phyloP scores from a whole-genome alignment of 2,888 invertebrate species.

The Subacronicta megacephala region DNA sequence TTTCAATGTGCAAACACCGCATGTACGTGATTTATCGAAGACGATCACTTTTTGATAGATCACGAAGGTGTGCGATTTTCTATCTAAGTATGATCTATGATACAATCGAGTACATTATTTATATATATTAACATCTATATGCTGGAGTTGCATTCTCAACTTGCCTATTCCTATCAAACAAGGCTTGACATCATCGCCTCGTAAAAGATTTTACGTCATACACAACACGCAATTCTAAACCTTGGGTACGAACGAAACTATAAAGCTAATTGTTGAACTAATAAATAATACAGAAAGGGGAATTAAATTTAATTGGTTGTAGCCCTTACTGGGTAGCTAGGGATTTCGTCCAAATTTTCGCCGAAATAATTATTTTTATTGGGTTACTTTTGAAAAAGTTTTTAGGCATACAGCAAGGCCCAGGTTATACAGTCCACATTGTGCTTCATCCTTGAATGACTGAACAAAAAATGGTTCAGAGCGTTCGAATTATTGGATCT shows the following conservation, averaged over 20 bases:
- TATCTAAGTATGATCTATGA: slow-evolving; percentile 3
- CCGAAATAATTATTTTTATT: too few relatives aligned
- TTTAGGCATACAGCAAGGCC: too few relatives aligned
- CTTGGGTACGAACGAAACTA: slow-evolving; percentile 19
- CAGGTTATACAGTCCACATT: too few relatives aligned
- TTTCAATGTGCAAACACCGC: background rate
- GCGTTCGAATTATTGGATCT: too few relatives aligned
- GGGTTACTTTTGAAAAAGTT: too few relatives aligned
- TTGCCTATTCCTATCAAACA: slow-evolving; percentile 41
- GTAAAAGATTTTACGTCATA: slow-evolving; percentile 52
- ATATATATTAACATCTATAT: slow-evolving; percentile 22
- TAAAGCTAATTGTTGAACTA: slow-evolving; percentile 28
- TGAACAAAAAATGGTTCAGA: too few relatives aligned
- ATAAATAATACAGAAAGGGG: slow-evolving; percentile 22
- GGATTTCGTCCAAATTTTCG: too few relatives aligned
- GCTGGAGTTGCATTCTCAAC: slow-evolving; percentile 35
- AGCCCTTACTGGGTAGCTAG: too few relatives aligned
- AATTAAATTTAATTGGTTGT: slow-evolving; percentile 21
- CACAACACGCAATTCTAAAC: slow-evolving; percentile 21
- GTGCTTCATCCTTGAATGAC: too few relatives aligned
- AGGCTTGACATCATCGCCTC: slow-evolving; percentile 51
- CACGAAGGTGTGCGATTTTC: slow-evolving; percentile 9
- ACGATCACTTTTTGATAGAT: slow-evolving; percentile 9
- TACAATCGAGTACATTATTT: slow-evolving; percentile 1
- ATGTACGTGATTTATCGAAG: slow-evolving; percentile 3